phyloP scores from a whole-genome alignment of 2,888 invertebrate species.

The Euphydryas editha region DNA sequence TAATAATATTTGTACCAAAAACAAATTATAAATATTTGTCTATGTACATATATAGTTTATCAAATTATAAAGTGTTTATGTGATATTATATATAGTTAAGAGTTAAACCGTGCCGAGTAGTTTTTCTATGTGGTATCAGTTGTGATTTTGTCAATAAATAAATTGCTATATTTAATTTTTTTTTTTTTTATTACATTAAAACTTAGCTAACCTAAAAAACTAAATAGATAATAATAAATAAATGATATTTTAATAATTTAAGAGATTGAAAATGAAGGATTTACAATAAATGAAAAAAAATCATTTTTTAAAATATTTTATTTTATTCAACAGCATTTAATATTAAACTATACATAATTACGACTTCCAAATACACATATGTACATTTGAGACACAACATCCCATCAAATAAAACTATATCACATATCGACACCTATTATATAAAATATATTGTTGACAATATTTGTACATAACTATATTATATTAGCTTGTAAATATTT shows the following conservation, averaged over 20 bases:
- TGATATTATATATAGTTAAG: conserved; percentile 82
- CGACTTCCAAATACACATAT: conserved; percentile 51
- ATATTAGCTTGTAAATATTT: conserved; percentile 23
- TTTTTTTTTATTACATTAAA: conserved; percentile 41
- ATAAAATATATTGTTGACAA: conserved; percentile 11
- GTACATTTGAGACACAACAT: conserved; percentile 67
- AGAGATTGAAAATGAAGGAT: too few species aligned
- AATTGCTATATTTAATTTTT: conserved; percentile 64
- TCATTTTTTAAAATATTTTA: conserved; percentile 62
- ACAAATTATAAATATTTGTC: conserved; percentile 55
- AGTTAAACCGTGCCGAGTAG: conserved; percentile 84
- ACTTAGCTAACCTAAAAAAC: neutral
- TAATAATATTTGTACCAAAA: conserved; percentile 66
- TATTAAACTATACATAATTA: conserved; percentile 56
- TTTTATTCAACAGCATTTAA: conserved; percentile 61
- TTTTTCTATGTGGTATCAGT: conserved; percentile 84
- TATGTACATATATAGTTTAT: conserved; percentile 78
- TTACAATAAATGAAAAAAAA: conserved; percentile 12
- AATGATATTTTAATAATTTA: too few species aligned
- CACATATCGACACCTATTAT: conserved; percentile 61
- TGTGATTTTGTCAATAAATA: conserved; percentile 82
- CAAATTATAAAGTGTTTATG: conserved; percentile 81
- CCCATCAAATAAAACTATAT: conserved; percentile 76
- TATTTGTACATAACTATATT: conserved; percentile 23
- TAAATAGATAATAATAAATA: too few species aligned